Evolutionary conservation across 2,888 invertebrate genomes (phyloP).

Genomic region (Tupiocoris notatus): DNA sequence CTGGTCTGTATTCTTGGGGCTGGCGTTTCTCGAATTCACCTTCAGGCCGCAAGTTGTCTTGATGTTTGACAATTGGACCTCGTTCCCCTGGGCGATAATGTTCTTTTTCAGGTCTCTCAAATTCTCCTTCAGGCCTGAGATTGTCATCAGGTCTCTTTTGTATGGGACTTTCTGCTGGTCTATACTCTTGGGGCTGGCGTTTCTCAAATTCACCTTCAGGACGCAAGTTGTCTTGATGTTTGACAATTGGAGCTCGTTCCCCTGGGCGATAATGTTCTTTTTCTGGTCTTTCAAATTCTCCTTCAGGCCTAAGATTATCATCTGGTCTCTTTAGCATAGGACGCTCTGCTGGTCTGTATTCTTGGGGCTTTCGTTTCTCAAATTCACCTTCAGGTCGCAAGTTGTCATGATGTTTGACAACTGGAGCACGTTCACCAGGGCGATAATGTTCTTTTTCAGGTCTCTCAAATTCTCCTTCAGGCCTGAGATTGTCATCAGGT

Average conservation of each 20-base stretch:
- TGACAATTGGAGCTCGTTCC: conserved; percentile 50
- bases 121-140: conserved; percentile 55
- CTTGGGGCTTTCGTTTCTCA: conserved; percentile 53
- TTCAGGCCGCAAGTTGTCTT: conserved; percentile 53
- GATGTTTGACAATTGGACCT: conserved; percentile 51
- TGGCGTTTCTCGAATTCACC: conserved; percentile 55
- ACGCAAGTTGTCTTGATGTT: conserved; percentile 58
- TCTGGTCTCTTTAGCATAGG: conserved; percentile 55
- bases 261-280: conserved; percentile 52
- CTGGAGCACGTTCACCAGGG: conserved; percentile 56
- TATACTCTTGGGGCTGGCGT: conserved; percentile 49
- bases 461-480: conserved; percentile 56
- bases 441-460: conserved; percentile 52
- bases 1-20: conserved; percentile 54
- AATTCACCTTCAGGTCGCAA: conserved; percentile 52
- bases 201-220: conserved; percentile 62
- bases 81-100: conserved; percentile 53
- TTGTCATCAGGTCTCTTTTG: conserved; percentile 58
- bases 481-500: conserved; percentile 57
- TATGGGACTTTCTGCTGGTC: conserved; percentile 55
- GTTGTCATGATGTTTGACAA: conserved; percentile 54
- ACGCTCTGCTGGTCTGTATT: conserved; percentile 55
- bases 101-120: conserved; percentile 53
- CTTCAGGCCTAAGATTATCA: conserved; percentile 54
- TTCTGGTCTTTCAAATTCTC: conserved; percentile 52